Base-by-base conservation (phyloP, 2,888 invertebrate species). In the Caenorhabditis zanzibari region DNA sequence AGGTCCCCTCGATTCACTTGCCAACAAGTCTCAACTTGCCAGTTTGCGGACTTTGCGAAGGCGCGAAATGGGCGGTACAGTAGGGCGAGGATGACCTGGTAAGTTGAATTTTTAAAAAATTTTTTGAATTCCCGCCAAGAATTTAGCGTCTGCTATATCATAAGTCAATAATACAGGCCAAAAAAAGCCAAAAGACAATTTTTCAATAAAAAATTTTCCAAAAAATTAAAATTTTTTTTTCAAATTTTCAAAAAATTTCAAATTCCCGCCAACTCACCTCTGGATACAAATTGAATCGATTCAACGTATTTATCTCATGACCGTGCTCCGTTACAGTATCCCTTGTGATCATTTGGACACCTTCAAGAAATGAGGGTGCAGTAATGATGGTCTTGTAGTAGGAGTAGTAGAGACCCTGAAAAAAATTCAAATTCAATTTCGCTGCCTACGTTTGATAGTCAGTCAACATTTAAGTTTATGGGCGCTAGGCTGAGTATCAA, bases 301-400 rank as follows among this genome's bases (percentile, higher is more conserved):
- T 95, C 49, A 96, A 94, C 0, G 96, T 95, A 93, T 96, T 96
- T 28, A 96, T 95, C 69, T 95, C 95, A 71, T 95, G 94, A 0
- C 96, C 96, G 92, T 95, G 95, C 92, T 97, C 96, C 0, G 96
- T 96, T 26, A 95, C 93, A 88, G 95, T 95, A 90, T 96, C 95
- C 83, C 95, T 94, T 92, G 95, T 95, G 38, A 94, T 92, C 52
- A 88, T 94, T 0, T 94, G 92, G 63, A 96, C 93, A 0, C 96
- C 96, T 0, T 94, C 92, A 90, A 93, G 87, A 92, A 95, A 93
- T 89, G 95, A 93, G 22, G 94, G 93, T 82, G 96, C 94, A 84
- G 95, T 95, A 0, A 95, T 95, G 61, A 97, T 93, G 0, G 95
- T 95, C 92, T 97, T 97, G 93, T 95, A 96, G 92, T 96, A 97